Evolutionary conservation across 2,113 vertebrate genomes (phyloP).

Genomic region (Callorhinus ursinus): DNA sequence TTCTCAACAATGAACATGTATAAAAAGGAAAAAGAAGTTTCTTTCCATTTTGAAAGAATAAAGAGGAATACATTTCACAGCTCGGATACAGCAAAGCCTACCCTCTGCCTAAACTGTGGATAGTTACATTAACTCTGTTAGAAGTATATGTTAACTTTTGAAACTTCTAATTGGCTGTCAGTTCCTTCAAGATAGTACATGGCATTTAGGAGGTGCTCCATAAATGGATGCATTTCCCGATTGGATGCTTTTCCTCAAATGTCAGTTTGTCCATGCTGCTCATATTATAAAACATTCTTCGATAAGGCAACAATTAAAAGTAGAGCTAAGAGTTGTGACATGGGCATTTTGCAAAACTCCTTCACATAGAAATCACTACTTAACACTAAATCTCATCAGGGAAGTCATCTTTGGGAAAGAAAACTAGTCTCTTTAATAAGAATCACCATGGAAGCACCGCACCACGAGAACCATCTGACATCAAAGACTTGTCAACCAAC

Average conservation of each 20-base stretch:
- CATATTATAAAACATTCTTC: background rate
- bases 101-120: background rate
- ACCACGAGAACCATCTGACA: background rate
- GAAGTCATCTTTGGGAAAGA: background rate
- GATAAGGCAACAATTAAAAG: background rate
- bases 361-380: background rate
- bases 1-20: background rate
- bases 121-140: background rate
- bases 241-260: background rate
- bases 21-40: background rate
- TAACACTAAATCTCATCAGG: background rate
- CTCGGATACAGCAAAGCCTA: background rate
- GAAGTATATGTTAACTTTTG: background rate
- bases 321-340: background rate
- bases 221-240: background rate
- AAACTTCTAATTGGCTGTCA: background rate
- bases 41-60: background rate
- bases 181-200: background rate
- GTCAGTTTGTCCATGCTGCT: background rate
- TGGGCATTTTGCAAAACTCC: background rate
- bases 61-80: background rate
- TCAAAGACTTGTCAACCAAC: constrained; percentile 29
- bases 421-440: background rate
- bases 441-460: background rate
- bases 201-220: background rate